Evolutionary conservation across 2,888 invertebrate genomes (phyloP).

Genomic region (Phania funesta): DNA sequence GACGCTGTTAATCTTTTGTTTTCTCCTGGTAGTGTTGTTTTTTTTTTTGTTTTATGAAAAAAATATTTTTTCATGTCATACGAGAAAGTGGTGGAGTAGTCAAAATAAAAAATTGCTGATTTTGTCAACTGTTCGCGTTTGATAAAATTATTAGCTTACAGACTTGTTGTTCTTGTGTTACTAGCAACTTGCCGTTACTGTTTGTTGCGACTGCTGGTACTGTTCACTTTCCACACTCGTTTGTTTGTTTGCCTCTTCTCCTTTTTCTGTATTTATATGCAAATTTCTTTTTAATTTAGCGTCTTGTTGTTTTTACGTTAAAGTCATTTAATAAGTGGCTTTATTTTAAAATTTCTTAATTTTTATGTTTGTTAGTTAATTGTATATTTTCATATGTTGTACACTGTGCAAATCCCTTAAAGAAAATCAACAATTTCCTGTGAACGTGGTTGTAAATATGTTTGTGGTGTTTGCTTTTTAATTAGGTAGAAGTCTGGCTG

Average conservation of each 20-base stretch:
- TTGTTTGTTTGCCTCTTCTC: slow-evolving; percentile 34
- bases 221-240: slow-evolving; percentile 31
- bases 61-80: slow-evolving; percentile 24
- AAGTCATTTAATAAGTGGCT: slow-evolving; percentile 71
- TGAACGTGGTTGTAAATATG: slow-evolving; percentile 60
- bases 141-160: slow-evolving; percentile 77
- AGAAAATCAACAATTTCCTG: slow-evolving; percentile 69
- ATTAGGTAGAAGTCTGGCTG: slow-evolving; percentile 38
- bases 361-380: slow-evolving; percentile 47
- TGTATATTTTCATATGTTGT: slow-evolving; percentile 38
- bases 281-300: slow-evolving; percentile 77
- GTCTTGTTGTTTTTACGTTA: slow-evolving; percentile 76
- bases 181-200: slow-evolving; percentile 39
- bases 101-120: slow-evolving; percentile 74
- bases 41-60: slow-evolving; percentile 4
- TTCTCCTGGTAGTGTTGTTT: slow-evolving; percentile 29
- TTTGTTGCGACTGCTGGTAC: slow-evolving; percentile 47
- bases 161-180: slow-evolving; percentile 66
- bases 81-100: slow-evolving; percentile 55
- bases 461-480: neutral
- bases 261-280: slow-evolving; percentile 76
- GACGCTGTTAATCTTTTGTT: slow-evolving; percentile 45
- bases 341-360: slow-evolving; percentile 57
- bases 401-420: slow-evolving; percentile 20
- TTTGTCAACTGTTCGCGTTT: slow-evolving; percentile 78